phyloP scores from a whole-genome alignment of 2,113 vertebrate species.

The Larimichthys crocea region DNA sequence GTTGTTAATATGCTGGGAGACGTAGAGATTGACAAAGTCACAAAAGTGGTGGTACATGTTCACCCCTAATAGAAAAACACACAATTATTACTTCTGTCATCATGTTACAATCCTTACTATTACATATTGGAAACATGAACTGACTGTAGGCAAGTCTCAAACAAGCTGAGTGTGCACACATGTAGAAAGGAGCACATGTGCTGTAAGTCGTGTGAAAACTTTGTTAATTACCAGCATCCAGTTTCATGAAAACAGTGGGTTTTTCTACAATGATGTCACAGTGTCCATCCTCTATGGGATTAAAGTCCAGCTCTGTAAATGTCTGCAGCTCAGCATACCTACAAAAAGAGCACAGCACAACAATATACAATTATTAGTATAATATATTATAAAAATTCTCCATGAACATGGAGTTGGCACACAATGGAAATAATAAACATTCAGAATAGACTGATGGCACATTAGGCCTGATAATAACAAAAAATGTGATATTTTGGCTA shows the following conservation, averaged over 20 bases:
- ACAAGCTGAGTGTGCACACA: neutral
- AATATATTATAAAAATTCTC: neutral
- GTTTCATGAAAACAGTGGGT: slow-evolving; percentile 96
- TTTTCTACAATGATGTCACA: slow-evolving; percentile 93
- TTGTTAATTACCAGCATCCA: slow-evolving; percentile 91
- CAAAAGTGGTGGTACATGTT: slow-evolving; percentile 99
- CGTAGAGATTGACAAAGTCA: slow-evolving; percentile 97
- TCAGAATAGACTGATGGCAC: neutral
- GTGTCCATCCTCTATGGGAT: slow-evolving; percentile 85
- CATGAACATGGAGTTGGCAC: neutral
- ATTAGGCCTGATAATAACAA: neutral
- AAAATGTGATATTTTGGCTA: neutral
- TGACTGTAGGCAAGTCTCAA: neutral
- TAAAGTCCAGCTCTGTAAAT: slow-evolving; percentile 88
- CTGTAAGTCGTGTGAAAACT: neutral
- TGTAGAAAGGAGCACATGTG: neutral
- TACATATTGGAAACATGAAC: neutral
- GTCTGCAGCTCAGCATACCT: slow-evolving; percentile 97
- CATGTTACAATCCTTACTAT: neutral
- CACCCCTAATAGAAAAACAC: slow-evolving; percentile 86
- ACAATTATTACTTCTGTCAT: slow-evolving; percentile 10
- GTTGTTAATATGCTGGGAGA: slow-evolving; percentile 96
- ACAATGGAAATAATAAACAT: neutral
- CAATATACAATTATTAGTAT: neutral
- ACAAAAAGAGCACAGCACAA: slow-evolving; percentile 37